Evolutionary conservation across 1,140 invertebrate species (phyloP), one percentile per base, ranked within the genome.

Genomic region (Heliconius eleuchia): DNA sequence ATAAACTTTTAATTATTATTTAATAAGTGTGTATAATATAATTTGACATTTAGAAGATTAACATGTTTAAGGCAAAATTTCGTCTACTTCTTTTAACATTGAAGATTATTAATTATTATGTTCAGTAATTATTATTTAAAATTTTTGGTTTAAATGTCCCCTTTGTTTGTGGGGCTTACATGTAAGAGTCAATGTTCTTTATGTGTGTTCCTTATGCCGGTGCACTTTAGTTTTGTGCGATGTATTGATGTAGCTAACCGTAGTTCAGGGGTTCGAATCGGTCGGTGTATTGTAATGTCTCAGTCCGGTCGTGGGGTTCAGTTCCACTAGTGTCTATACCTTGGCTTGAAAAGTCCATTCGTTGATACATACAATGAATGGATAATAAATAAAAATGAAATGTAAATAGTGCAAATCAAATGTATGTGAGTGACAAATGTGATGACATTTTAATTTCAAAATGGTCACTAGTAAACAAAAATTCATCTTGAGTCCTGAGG

Each of bases 21-120:
- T 23, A 66, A 66, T 66, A 66, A 66, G 60, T 60, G 55, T 60
- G 50, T 52, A 60, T 60, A 60, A 60, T 66, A 30, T 66, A 66
- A 66, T 66, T 66, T 66, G 60, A 66, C 60, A 66, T 66, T 66
- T 66, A 66, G 60, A 66, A 66, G 27, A 66, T 27, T 66, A 66
- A 60, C 23, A 60, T 23, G n/a, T 60, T 60, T 60, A 60, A 60
- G 57, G 57, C 57, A 60, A 60, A 27, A 60, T 23, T 60, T 23
- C 57, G n/a, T 60, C 57, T 60, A 60, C 19, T 60, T 66, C 30
- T 23, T 27, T 27, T 30, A 66, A 66, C 60, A 66, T 66, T 16
- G 23, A 66, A 66, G 60, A 66, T 66, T 30, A 16, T 66, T 66
- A 19, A 57, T 23, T 66, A 30, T 66, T 66, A 30, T 27, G n/a